Evolutionary conservation across 2,797 vertebrate species (phyloP).

Genomic region (Siniperca scherzeri): DNA sequence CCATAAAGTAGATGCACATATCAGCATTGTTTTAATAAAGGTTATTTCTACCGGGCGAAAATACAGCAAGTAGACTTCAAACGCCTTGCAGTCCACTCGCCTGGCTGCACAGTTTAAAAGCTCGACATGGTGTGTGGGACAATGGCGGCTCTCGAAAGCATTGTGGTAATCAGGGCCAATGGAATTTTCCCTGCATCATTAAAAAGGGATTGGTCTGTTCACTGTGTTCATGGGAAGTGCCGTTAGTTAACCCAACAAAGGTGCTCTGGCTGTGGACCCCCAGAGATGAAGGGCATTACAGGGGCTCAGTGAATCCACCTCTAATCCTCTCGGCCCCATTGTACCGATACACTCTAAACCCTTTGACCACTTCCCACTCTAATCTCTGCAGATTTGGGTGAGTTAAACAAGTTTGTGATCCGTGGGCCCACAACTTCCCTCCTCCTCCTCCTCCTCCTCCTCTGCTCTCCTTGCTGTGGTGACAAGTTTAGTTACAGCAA

Average conservation of each 20-base stretch:
- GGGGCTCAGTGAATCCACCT: constrained; percentile 73
- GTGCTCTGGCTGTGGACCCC: constrained; percentile 75
- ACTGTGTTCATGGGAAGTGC: constrained; percentile 78
- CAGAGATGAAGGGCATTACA: constrained; percentile 79
- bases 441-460: background rate
- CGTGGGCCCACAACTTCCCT: constrained; percentile 31
- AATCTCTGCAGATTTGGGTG: constrained; percentile 74
- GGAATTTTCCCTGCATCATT: constrained; percentile 85
- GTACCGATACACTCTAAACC: constrained; percentile 74
- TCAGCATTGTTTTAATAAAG: constrained; percentile 54
- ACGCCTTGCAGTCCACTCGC: constrained; percentile 57
- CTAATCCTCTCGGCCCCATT: constrained; percentile 79
- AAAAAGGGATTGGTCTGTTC: constrained; percentile 83
- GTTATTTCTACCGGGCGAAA: constrained; percentile 37
- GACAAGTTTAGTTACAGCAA: constrained; percentile 41
- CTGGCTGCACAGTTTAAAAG: constrained; percentile 79
- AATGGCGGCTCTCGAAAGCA: constrained; percentile 72
- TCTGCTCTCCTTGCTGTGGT: constrained; percentile 14
- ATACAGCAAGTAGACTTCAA: constrained; percentile 66
- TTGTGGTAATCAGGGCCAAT: constrained; percentile 73
- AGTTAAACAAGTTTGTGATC: constrained; percentile 79
- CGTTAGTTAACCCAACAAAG: constrained; percentile 82
- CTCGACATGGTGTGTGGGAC: constrained; percentile 71
- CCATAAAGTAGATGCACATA: constrained; percentile 58
- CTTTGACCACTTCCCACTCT: constrained; percentile 79